Evolutionary conservation across 2,888 invertebrate species (phyloP).

Genomic region (Agriopis marginaria): DNA sequence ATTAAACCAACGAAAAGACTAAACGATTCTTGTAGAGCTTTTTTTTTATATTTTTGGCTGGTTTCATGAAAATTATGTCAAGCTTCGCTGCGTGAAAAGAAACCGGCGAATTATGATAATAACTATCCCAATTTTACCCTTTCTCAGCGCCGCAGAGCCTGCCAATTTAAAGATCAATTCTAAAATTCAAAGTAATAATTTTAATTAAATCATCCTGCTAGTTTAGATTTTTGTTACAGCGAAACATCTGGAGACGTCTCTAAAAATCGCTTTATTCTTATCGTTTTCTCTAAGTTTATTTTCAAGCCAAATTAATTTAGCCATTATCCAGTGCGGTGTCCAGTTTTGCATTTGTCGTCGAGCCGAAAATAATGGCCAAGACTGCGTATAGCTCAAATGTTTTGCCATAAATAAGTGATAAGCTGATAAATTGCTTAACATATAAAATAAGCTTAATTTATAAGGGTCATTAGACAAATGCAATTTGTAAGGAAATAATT

Average conservation of each 20-base stretch:
- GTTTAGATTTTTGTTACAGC: not conserved
- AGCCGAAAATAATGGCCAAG: conserved; percentile 6
- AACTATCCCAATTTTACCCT: not conserved
- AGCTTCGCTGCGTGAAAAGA: not conserved
- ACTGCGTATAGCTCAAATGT: conserved; percentile 17
- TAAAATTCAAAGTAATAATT: not conserved
- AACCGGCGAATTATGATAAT: not conserved
- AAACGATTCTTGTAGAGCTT: not conserved
- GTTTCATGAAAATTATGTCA: not conserved
- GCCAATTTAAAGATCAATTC: not conserved
- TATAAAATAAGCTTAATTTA: not conserved
- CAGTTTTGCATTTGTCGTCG: conserved; percentile 14
- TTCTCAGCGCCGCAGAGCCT: not conserved
- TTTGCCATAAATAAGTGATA: conserved; percentile 21
- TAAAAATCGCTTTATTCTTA: not conserved
- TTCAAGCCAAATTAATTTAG: conserved; percentile 26
- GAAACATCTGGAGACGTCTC: not conserved
- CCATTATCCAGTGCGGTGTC: conserved; percentile 2
- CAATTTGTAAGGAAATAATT: not conserved
- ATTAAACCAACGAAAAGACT: not conserved
- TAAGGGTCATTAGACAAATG: not conserved
- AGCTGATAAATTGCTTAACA: conserved; percentile 15
- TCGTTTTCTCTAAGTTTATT: conserved; percentile 8
- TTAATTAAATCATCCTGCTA: not conserved
- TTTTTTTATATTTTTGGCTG: not conserved